Base-by-base conservation (phyloP, 2,797 vertebrate genomes). In the Neosalanx taihuensis region DNA sequence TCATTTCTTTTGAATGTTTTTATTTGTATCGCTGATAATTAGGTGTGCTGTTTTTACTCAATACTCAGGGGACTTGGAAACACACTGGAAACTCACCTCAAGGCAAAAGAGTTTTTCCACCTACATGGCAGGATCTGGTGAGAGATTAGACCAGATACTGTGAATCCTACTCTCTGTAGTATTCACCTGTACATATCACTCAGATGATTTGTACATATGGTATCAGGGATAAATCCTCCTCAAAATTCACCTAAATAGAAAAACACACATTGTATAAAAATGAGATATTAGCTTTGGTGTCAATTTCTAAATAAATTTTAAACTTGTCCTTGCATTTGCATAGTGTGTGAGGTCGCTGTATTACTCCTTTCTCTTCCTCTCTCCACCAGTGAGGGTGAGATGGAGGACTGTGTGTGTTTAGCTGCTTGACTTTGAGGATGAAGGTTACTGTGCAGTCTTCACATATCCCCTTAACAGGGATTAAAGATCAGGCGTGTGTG, bases 401-500 rank as follows among this genome's bases (percentile, higher is more conserved):
- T 29, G 46, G 86, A 87, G 83, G 79, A 63, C 73, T 13, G 10
- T 46, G 5, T 46, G 41, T 46, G 41, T 9, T 46, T 77, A 79
- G 76, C 18, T 67, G 74, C 83, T 73, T 65, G 71, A 73, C 81
- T 84, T 46, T 69, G 77, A 81, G 69, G 10, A 29, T 72, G 69
- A 67, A 83, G 86, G 75, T 89, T 88, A 83, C 81, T 18, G 83
- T 66, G 87, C 88, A 88, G 83, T 87, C 77, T 82, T 81, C 78
- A 88, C 80, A 86, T 73, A 87, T 90, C 85, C 85, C 84, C 80
- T 88, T 92, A 89, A 86, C 82, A 71, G 77, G 87, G 91, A 92
- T 93, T 91, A 90, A 72, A 82, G 76, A 72, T 75, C 71, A 17
- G 64, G 57, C 49, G 15, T 46, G 76, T 67, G 72, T 81, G 64